Percentiles rank a stretch among this genome's conserved stretches.
These are phyloP conservation scores for Macaca fascicularis DNA, from an alignment of 2,113 vertebrate genomes.

Conservation along the genomic window T2T-MFA8v1.1 NC_088379.1:137911001-137911500, in stretches of 20 bases:
- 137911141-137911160: neutral
- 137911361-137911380: neutral
- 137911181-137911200: neutral
- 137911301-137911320: neutral
- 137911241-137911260: neutral
- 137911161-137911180: neutral
- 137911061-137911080: neutral
- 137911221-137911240: neutral
- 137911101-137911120: neutral
- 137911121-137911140: neutral
- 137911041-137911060: neutral
- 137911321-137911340: neutral
- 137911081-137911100: neutral
- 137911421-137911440: neutral
- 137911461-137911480: neutral
- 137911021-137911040: neutral
- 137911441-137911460: neutral
- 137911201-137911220: neutral
- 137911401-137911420: neutral
- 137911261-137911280: neutral
- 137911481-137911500: neutral
- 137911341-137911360: neutral
- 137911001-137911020: neutral
- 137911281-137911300: neutral
- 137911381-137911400: neutral